Evolutionary conservation across 64 coral and sea anemone species (phyloP).

Genomic region (Astreopora myriophthalma): DNA sequence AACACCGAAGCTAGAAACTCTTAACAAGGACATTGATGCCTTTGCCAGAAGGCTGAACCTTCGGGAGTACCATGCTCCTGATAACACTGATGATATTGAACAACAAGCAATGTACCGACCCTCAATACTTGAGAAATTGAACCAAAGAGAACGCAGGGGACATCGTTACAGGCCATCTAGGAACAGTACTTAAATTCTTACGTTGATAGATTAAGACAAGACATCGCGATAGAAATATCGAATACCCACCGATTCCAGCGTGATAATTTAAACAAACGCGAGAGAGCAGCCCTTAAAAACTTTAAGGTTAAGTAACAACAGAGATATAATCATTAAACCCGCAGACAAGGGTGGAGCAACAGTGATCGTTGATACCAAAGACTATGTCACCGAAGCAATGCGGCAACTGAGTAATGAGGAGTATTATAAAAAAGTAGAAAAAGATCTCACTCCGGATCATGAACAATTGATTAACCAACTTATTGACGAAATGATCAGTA

Average conservation of each 20-base stretch:
- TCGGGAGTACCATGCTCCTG: background rate
- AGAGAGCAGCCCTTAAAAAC: too few species aligned
- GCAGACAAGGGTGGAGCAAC: background rate
- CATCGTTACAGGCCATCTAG: background rate
- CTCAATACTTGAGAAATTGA: background rate
- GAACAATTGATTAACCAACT: background rate
- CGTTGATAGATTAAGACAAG: background rate
- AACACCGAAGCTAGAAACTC: background rate
- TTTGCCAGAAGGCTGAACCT: background rate
- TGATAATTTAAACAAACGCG: too few species aligned
- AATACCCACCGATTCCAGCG: background rate
- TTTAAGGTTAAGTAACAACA: too few species aligned
- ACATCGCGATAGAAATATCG: background rate
- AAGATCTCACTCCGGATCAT: background rate
- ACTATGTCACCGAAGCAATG: background rate
- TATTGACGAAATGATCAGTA: background rate
- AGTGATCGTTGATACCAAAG: background rate
- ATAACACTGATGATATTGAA: background rate
- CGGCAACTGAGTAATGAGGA: background rate
- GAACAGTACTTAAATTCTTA: background rate
- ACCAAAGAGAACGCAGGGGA: background rate
- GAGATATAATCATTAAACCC: background rate
- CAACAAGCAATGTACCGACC: background rate
- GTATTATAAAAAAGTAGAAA: background rate
- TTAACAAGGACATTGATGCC: background rate